A percentile compares a stretch with the other conserved stretches of the same genome.
These are phyloP conservation scores for Ariolimax columbianus DNA, from an alignment of 2,888 invertebrate genomes.

Conservation along the genomic window DNA sequence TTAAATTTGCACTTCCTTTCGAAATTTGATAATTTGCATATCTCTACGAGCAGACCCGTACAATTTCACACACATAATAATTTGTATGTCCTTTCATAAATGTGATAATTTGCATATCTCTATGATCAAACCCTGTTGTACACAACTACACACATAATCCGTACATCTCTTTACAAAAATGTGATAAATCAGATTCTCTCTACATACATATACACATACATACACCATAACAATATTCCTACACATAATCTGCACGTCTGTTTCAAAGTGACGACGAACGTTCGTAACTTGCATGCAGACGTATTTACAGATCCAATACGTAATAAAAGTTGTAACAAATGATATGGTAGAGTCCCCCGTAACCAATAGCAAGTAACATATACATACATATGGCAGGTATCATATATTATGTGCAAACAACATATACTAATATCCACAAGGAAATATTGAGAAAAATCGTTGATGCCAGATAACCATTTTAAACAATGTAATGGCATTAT, in stretches of 20 bases:
- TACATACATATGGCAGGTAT: conserved; percentile 14
- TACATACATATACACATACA: not conserved
- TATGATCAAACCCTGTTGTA: too few species aligned
- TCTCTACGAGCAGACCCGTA: too few species aligned
- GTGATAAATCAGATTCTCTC: too few species aligned
- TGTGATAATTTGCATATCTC: too few species aligned
- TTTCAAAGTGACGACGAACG: not conserved
- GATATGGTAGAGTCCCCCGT: conserved; percentile 39
- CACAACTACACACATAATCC: not conserved
- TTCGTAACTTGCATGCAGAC: not conserved
- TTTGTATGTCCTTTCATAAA: too few species aligned
- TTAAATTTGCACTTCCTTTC: too few species aligned
- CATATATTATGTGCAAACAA: not conserved
- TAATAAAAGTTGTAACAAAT: conserved; percentile 15
- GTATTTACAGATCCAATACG: not conserved
- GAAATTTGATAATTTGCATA: too few species aligned
- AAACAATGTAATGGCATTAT: too few species aligned
- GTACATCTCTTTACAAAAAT: too few species aligned
- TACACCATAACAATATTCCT: not conserved
- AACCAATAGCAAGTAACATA: conserved; percentile 24
- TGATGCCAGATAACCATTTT: too few species aligned
- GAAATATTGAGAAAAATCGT: not conserved
- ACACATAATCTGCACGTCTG: not conserved
- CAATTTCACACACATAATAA: too few species aligned
- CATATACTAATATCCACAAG: conserved; percentile 4